A percentile compares a stretch with the other conserved stretches of the same genome.
phyloP scores from a whole-genome alignment of 2,888 invertebrate species.

The Spialia ferax region DNA sequence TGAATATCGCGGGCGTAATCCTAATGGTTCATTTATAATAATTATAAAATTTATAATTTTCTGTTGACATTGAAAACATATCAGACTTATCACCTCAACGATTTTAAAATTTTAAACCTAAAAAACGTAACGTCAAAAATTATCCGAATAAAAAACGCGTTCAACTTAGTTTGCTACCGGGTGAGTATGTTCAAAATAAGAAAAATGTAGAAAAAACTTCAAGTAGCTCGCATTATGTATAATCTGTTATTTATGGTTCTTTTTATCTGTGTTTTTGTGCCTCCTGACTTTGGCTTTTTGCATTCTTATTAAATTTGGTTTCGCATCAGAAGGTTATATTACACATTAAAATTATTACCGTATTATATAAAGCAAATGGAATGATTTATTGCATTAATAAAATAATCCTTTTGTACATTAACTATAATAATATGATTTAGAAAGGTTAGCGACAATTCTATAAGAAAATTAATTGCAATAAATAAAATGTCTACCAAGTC shows the following conservation, averaged over 20 bases:
- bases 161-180: constrained; percentile 21
- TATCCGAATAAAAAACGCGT: constrained; percentile 8
- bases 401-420: constrained; percentile 16
- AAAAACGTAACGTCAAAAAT: neutral
- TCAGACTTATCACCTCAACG: neutral
- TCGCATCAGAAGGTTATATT: constrained; percentile 30
- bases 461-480: constrained; percentile 25
- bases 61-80: constrained; percentile 2
- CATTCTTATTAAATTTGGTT: constrained; percentile 33
- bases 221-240: constrained; percentile 38
- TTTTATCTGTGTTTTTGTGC: constrained; percentile 24
- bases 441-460: constrained; percentile 3
- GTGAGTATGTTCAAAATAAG: constrained; percentile 14
- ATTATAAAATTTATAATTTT: constrained; percentile 1
- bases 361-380: constrained; percentile 22
- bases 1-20: neutral
- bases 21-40: neutral
- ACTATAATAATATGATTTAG: constrained; percentile 26
- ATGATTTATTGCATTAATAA: constrained; percentile 30
- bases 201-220: constrained; percentile 31
- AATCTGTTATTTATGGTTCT: constrained; percentile 33
- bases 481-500: constrained; percentile 1
- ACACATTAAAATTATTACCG: constrained; percentile 22
- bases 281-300: constrained; percentile 17
- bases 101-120: neutral